phyloP scores from a whole-genome alignment of 2,113 vertebrate species.

The Rhinoptilus africanus region DNA sequence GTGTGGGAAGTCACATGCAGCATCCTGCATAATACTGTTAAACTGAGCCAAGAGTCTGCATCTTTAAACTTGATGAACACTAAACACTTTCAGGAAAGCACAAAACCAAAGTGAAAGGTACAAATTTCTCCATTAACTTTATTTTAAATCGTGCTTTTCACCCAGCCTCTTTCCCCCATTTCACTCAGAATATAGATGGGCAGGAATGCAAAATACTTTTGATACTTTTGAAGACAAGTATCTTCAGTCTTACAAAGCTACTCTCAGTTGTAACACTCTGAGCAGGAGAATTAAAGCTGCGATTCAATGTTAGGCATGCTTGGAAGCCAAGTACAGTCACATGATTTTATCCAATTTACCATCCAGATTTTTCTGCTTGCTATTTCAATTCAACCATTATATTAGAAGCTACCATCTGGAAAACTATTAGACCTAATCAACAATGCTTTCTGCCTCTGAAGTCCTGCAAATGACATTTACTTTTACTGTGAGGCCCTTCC shows the following conservation, averaged over 20 bases:
- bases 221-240: not conserved
- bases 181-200: not conserved
- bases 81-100: not conserved
- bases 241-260: not conserved
- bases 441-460: not conserved
- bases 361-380: not conserved
- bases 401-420: not conserved
- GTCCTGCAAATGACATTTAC: not conserved
- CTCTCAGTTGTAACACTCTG: not conserved
- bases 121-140: not conserved
- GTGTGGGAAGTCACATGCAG: not conserved
- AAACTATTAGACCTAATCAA: not conserved
- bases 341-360: not conserved
- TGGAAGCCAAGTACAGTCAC: constrained; percentile 1
- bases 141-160: not conserved
- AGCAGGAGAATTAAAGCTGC: not conserved
- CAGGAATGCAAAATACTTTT: not conserved
- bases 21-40: not conserved
- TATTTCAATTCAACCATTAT: constrained; percentile 1
- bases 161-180: not conserved
- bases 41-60: not conserved
- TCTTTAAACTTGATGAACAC: not conserved
- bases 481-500: not conserved
- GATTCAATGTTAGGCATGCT: not conserved
- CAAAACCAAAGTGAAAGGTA: not conserved